These are phyloP conservation scores for Verasper variegatus DNA, from an alignment of 2,113 vertebrate species.

Conservation along the genomic window DNA sequence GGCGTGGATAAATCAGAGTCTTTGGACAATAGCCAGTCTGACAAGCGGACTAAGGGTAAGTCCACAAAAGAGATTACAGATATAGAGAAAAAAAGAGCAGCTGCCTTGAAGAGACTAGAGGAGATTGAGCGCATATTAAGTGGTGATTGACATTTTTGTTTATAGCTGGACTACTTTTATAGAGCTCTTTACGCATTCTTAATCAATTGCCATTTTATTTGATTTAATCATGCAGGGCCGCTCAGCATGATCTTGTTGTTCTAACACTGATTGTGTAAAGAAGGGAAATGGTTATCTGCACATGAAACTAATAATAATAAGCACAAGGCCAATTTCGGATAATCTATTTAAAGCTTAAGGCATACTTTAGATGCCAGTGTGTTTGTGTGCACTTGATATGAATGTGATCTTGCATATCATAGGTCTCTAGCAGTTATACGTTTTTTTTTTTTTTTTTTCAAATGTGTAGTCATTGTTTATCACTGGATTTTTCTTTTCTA, in stretches of 20 bases:
- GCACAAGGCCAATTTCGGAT: constrained; percentile 58
- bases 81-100: constrained; percentile 96
- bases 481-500: constrained; percentile 69
- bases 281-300: constrained; percentile 54
- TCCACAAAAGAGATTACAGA: constrained; percentile 94
- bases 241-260: not conserved
- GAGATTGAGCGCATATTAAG: constrained; percentile 98
- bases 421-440: constrained; percentile 25
- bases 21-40: constrained; percentile 77
- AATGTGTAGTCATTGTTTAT: constrained; percentile 64
- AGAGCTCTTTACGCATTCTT: constrained; percentile 21
- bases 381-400: constrained; percentile 26
- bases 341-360: constrained; percentile 38
- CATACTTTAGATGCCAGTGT: constrained; percentile 6
- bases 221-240: constrained; percentile 17
- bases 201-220: constrained; percentile 39
- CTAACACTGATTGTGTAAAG: constrained; percentile 55
- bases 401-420: constrained; percentile 43
- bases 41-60: constrained; percentile 87
- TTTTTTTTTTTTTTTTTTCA: constrained; percentile 38
- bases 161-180: constrained; percentile 7
- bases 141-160: constrained; percentile 85
- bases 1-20: constrained; percentile 78
- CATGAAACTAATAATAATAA: constrained; percentile 41
- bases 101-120: constrained; percentile 96